Evolutionary conservation across 2,113 vertebrate species (phyloP), one percentile per base, ranked within the genome.

Genomic region (Cranoglanis bouderius): DNA sequence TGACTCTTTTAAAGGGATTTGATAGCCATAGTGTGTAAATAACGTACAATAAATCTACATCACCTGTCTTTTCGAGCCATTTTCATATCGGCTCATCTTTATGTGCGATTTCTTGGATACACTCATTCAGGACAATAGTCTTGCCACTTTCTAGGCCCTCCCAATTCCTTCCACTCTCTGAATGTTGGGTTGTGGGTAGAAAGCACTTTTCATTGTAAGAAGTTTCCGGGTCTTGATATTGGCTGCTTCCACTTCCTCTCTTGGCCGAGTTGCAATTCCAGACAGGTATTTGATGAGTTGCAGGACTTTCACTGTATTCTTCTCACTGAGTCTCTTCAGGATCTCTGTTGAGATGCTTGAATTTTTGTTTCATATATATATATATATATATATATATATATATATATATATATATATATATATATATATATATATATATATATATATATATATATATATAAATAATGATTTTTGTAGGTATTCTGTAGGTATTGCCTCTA

Each of bases 201-300:
- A 70, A 35, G 46, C 21, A 12, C 29, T 21, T 63, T 65, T 43
- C 61, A 85, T 70, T 85, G 84, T 85, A 21, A 70, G 2, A 70
- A 72, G 18, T 85, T 53, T 85, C 63, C 46, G 29, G 26, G 49
- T 53, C n/a, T 72, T 51, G n/a, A 72, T 49, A 85, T 85, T 49
- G 40, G 43, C 61, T 49, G 83, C 61, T 63, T 84, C 83, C 83
- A 67, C 38, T 65, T 84, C 83, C 61, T 67, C 4, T 46, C 82
- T 26, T 40, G 40, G 61, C 16, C 26, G 26, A 26, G n/a, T 65
- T 13, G 67, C 49, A 9, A 46, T 67, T 18, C 82, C 26, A 2
- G 83, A 1, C 57, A 61, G 55, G 82, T 61, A 83, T 43, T 18
- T 61, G 55, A 61, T 83, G 35, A 61, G 35, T 61, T 59, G 19